phyloP scores from a whole-genome alignment of 1,140 invertebrate species.

The Spodoptera litura region DNA sequence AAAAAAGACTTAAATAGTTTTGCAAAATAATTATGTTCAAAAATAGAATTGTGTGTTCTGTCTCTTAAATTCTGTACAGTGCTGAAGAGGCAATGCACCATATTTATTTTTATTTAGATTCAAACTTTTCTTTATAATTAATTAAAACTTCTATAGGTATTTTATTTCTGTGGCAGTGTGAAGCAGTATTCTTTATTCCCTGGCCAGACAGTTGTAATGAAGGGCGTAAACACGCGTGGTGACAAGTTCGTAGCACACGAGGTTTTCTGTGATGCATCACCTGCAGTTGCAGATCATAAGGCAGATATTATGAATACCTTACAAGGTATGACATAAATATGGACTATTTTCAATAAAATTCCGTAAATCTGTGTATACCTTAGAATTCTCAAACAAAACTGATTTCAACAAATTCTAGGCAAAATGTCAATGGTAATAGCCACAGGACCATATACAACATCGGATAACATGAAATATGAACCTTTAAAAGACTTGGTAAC shows the following conservation, averaged over 20 bases:
- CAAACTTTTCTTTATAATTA: neutral
- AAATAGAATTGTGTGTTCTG: no score
- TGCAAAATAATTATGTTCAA: no score
- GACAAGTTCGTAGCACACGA: slow-evolving; percentile 89
- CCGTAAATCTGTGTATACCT: no score
- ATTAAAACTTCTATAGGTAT: neutral
- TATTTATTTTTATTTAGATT: neutral
- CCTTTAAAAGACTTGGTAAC: slow-evolving; percentile 92
- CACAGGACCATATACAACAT: slow-evolving; percentile 93
- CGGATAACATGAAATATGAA: slow-evolving; percentile 92
- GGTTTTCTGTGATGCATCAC: slow-evolving; percentile 86
- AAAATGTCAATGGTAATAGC: slow-evolving; percentile 91
- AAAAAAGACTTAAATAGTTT: no score
- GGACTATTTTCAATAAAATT: no score
- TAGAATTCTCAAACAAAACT: no score
- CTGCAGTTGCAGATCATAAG: slow-evolving; percentile 66
- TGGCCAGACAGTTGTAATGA: slow-evolving; percentile 93
- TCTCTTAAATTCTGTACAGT: no score
- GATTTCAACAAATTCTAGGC: slow-evolving; percentile 68
- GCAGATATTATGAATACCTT: slow-evolving; percentile 69
- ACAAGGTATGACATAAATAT: slow-evolving; percentile 61
- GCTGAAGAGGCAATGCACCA: neutral
- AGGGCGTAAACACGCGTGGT: slow-evolving; percentile 90
- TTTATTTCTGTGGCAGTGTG: slow-evolving; percentile 75
- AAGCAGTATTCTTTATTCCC: slow-evolving; percentile 93